Evolutionary conservation across 2,113 vertebrate genomes (phyloP), one percentile per base, ranked within the genome.

Genomic region (Atractosteus spatula): DNA sequence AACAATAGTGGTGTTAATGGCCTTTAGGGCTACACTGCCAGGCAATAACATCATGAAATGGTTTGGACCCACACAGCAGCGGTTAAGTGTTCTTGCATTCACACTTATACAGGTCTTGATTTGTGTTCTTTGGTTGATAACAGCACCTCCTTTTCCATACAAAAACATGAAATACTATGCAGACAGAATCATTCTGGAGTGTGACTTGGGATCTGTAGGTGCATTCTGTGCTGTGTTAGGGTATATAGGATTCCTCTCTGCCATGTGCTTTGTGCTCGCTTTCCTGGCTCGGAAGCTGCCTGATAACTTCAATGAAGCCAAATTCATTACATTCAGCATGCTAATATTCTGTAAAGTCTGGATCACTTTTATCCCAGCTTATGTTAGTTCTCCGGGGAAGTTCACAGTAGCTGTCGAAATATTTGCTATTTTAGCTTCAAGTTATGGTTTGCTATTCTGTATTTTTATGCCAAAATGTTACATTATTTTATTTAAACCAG

Each of bases 41-140:
- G 75, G 77, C 45, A 81, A 69, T 67, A 74, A 78, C 61, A 45
- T 74, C 0, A 87, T 84, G 82, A 86, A 86, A 72, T 86, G 82
- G 82, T 86, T 86, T 80, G 80, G 80, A 55, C 76, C 70, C 29
- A 75, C 62, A 64, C 74, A 76, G 59, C 72, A 79, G 43, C 69
- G 72, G 62, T 55, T 57, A 11, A 64, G 79, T 66, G 68, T 78
- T 69, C 67, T 78, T 72, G 69, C 61, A 14, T 68, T 67, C 62
- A 70, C 73, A 51, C 66, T 72, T 16, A 67, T 78, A 66, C 77
- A 78, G 66, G 74, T 78, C 13, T 51, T 72, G 41, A 75, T 78
- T 44, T 78, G 77, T 72, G 44, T 69, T 3, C 62, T 75, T 17
- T 78, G 77, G 77, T 75, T 78, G 69, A 56, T 42, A 47, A 75